Conservation (phyloP, 2,888 invertebrate species). For the Chouioia cunea region DNA sequence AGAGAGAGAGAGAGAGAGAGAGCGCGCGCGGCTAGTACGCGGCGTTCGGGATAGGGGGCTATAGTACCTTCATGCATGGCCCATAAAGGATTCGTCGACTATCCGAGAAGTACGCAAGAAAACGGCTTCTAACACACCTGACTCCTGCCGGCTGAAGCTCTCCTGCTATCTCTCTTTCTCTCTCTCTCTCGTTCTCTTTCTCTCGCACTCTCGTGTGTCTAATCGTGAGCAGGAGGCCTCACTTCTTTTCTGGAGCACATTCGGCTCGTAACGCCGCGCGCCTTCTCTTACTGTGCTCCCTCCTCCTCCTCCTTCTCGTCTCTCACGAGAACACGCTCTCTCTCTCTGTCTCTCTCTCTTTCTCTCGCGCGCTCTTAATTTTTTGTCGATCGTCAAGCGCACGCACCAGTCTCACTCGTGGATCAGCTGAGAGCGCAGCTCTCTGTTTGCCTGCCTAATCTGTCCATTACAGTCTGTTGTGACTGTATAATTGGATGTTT, state of each 20-base stretch:
- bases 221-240: constrained; percentile 56
- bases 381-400: constrained; percentile 9
- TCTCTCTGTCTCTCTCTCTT: constrained; percentile 12
- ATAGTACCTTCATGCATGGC: constrained; percentile 88
- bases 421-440: constrained; percentile 55
- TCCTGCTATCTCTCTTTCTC: background rate
- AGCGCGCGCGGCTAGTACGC: constrained; percentile 69
- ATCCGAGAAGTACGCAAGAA: constrained; percentile 74
- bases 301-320: constrained; percentile 35
- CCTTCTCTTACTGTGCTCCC: background rate
- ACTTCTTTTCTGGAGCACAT: constrained; percentile 53
- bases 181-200: constrained; percentile 31
- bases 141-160: constrained; percentile 55
- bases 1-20: constrained; percentile 9
- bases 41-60: constrained; percentile 84
- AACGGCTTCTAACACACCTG: constrained; percentile 68
- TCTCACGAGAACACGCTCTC: constrained; percentile 15
- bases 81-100: constrained; percentile 87
- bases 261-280: constrained; percentile 34
- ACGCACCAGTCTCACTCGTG: constrained; percentile 24
- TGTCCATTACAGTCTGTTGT: too few relatives aligned
- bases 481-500: too few relatives aligned
- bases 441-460: constrained; percentile 1
- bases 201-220: constrained; percentile 16
- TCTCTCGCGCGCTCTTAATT: constrained; percentile 13